Percentiles rank a stretch among this genome's conserved stretches.
These are phyloP conservation scores for Cetoscarus ocellatus DNA, from an alignment of 2,797 vertebrate species.

Conservation along the genomic window DNA sequence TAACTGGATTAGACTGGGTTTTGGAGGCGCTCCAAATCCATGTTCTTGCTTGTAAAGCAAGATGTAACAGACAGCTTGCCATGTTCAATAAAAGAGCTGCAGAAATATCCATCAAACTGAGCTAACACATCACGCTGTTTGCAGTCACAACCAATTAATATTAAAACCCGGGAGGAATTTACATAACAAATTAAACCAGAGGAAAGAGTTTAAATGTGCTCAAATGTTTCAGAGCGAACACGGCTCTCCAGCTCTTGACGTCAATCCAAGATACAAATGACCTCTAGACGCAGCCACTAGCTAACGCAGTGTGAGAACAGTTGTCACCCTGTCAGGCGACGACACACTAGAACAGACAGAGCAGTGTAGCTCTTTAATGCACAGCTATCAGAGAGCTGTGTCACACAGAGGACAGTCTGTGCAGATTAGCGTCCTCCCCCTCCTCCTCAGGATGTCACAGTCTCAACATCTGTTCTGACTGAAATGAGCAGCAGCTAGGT, in stretches of 20 bases:
- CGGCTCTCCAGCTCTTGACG: conserved; percentile 14
- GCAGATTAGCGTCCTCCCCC: conserved; percentile 44
- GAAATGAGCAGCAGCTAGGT: conserved; percentile 39
- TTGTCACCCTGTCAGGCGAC: conserved; percentile 43
- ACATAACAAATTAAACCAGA: conserved; percentile 5
- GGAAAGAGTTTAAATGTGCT: neutral
- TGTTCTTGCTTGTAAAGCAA: conserved; percentile 32
- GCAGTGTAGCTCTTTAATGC: conserved; percentile 41
- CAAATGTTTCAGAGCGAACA: neutral
- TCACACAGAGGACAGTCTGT: conserved; percentile 60
- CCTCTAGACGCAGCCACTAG: conserved; percentile 49
- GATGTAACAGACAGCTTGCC: conserved; percentile 42
- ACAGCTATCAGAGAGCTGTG: conserved; percentile 33
- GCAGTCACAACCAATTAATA: conserved; percentile 32
- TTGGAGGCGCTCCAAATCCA: conserved; percentile 45
- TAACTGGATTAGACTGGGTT: conserved; percentile 42
- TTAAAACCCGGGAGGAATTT: conserved; percentile 25
- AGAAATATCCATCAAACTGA: conserved; percentile 30
- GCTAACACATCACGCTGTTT: conserved; percentile 14
- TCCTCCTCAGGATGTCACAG: conserved; percentile 11
- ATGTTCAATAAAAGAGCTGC: conserved; percentile 32
- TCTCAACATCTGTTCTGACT: conserved; percentile 65
- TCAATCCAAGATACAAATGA: conserved; percentile 44
- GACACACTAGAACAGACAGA: conserved; percentile 34
- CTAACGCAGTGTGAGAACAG: conserved; percentile 45